These are phyloP conservation scores for Drosophila jambulina DNA, from an alignment of 1,140 invertebrate genomes.

Conservation along the genomic window DNA sequence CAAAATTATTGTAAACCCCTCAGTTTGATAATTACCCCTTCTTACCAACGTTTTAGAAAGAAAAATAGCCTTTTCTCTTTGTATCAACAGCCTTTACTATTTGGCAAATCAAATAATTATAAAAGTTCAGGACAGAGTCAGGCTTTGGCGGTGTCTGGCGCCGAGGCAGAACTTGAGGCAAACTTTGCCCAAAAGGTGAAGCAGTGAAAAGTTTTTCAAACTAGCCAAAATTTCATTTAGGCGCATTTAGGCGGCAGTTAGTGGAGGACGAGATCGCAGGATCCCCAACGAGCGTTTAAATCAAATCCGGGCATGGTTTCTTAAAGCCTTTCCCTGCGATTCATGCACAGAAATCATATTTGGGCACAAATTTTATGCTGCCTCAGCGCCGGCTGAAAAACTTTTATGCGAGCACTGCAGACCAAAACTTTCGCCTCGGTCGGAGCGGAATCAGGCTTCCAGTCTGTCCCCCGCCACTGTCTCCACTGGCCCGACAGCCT, in stretches of 20 bases:
- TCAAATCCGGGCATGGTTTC: slow-evolving; percentile 28
- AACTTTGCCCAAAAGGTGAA: slow-evolving; percentile 72
- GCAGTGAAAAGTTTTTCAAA: slow-evolving; percentile 64
- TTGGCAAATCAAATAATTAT: slow-evolving; percentile 78
- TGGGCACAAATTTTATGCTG: slow-evolving; percentile 71
- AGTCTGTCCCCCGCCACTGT: slow-evolving; percentile 23
- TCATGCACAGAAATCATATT: slow-evolving; percentile 67
- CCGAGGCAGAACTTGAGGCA: slow-evolving; percentile 57
- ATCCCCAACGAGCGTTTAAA: not conserved
- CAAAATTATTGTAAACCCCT: too few species aligned
- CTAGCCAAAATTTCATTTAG: slow-evolving; percentile 73
- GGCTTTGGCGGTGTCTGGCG: slow-evolving; percentile 36
- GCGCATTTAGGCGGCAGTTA: slow-evolving; percentile 65
- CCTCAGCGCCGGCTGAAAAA: slow-evolving; percentile 60
- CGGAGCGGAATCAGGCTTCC: slow-evolving; percentile 28
- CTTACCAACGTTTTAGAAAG: not conserved
- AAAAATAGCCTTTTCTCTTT: not conserved
- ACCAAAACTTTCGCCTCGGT: slow-evolving; percentile 65
- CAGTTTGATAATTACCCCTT: not conserved
- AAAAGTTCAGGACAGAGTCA: slow-evolving; percentile 60
- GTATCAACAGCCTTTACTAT: slow-evolving; percentile 21
- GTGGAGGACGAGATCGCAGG: slow-evolving; percentile 26
- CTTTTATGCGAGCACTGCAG: slow-evolving; percentile 72
- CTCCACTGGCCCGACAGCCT: slow-evolving; percentile 30
- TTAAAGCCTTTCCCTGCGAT: slow-evolving; percentile 59